Conservation (phyloP, 2,113 vertebrate genomes). For the Circaetus cinerascens region DNA sequence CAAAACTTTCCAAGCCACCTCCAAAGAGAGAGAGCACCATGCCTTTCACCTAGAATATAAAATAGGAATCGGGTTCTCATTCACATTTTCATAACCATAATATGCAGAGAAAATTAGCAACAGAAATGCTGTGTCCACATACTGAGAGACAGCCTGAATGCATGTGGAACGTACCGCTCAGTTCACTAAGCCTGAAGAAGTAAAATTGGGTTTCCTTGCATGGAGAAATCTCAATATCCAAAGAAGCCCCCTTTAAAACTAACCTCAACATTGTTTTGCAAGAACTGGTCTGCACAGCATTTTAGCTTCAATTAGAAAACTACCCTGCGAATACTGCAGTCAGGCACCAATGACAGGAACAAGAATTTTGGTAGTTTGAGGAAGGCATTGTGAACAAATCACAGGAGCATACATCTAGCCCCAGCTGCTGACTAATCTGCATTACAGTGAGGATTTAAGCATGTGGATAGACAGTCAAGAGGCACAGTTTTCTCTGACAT, state of each 20-base stretch:
- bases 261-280: background rate
- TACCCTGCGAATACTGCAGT: background rate
- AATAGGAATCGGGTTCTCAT: background rate
- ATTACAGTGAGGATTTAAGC: background rate
- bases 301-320: background rate
- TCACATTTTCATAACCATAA: background rate
- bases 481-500: background rate
- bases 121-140: background rate
- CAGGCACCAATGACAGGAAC: background rate
- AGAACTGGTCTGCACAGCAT: background rate
- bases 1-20: background rate
- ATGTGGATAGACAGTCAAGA: background rate
- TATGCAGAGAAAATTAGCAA: background rate
- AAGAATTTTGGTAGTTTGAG: background rate
- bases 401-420: background rate
- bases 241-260: background rate
- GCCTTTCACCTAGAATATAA: background rate
- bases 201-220: background rate
- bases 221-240: background rate
- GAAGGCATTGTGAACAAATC: background rate
- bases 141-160: background rate
- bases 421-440: background rate
- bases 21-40: background rate
- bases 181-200: background rate
- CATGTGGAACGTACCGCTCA: rapidly evolving